Conservation (phyloP, 2,888 invertebrate genomes). For the Micropterix aruncella region DNA sequence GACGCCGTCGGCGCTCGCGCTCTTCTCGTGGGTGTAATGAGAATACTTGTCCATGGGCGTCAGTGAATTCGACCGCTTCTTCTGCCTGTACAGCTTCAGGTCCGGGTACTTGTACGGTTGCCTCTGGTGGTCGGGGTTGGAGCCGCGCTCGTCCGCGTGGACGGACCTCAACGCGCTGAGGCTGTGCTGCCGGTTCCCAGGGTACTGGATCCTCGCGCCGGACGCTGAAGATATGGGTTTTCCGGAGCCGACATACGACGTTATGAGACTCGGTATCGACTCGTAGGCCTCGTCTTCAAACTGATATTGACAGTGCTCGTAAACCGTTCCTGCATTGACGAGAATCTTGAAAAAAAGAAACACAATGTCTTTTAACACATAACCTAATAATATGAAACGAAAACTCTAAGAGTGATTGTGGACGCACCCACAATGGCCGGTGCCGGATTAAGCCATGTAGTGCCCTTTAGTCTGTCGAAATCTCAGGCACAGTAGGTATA, state of each 20-base stretch:
- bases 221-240: conserved; percentile 81
- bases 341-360: conserved; percentile 50
- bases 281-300: conserved; percentile 91
- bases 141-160: neutral
- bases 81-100: conserved; percentile 31
- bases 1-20: conserved; percentile 57
- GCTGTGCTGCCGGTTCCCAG: conserved; percentile 54
- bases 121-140: conserved; percentile 2
- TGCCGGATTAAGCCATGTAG: too few species aligned
- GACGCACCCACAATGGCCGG: neutral
- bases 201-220: conserved; percentile 75
- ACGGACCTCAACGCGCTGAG: neutral
- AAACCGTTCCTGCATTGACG: conserved; percentile 80
- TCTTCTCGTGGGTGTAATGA: conserved; percentile 38
- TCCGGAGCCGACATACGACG: conserved; percentile 83
- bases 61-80: conserved; percentile 67
- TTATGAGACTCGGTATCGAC: conserved; percentile 85
- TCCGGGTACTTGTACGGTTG: conserved; percentile 16
- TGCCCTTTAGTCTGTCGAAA: too few species aligned
- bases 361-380: too few species aligned
- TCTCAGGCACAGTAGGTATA: too few species aligned
- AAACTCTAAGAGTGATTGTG: conserved; percentile 3
- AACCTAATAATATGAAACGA: neutral
- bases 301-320: conserved; percentile 82
- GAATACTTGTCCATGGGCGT: conserved; percentile 46